phyloP scores from a whole-genome alignment of 2,797 vertebrate species.

The Corythornis leucogaster region DNA sequence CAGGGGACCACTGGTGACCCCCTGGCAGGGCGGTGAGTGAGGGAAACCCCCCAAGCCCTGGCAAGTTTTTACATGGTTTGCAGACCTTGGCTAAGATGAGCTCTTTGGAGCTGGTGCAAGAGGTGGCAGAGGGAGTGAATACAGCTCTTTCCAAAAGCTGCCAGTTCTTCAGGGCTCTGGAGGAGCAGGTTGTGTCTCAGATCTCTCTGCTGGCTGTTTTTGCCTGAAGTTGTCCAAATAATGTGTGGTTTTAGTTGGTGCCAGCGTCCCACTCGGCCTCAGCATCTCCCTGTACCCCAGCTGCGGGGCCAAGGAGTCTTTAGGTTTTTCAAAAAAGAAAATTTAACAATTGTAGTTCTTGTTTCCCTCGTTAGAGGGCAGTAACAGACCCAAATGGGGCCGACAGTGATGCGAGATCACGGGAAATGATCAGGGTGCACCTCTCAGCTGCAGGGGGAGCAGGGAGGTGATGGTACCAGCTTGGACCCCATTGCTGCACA shows the following conservation, averaged over 20 bases:
- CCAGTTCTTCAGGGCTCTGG: background rate
- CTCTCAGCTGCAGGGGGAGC: background rate
- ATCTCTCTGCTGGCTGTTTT: background rate
- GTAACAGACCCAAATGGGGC: background rate
- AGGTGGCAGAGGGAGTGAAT: background rate
- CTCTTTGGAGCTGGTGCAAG: background rate
- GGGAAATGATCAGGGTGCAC: fast-evolving
- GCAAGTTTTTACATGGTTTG: background rate
- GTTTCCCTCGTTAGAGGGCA: constrained; percentile 38
- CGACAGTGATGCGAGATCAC: fast-evolving
- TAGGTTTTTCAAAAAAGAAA: background rate
- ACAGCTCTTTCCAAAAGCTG: background rate
- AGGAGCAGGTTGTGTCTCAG: fast-evolving
- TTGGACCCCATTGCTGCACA: fast-evolving
- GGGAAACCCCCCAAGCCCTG: fast-evolving
- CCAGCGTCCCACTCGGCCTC: fast-evolving
- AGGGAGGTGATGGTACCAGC: fast-evolving
- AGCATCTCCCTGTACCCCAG: background rate
- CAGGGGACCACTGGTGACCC: background rate
- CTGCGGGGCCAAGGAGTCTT: background rate
- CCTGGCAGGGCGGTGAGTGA: fast-evolving
- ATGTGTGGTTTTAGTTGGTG: fast-evolving
- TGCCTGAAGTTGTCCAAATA: background rate
- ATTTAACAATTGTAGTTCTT: background rate
- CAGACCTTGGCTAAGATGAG: fast-evolving